Base-by-base conservation (phyloP, 2,113 vertebrate species). In the Dissostichus mawsoni region DNA sequence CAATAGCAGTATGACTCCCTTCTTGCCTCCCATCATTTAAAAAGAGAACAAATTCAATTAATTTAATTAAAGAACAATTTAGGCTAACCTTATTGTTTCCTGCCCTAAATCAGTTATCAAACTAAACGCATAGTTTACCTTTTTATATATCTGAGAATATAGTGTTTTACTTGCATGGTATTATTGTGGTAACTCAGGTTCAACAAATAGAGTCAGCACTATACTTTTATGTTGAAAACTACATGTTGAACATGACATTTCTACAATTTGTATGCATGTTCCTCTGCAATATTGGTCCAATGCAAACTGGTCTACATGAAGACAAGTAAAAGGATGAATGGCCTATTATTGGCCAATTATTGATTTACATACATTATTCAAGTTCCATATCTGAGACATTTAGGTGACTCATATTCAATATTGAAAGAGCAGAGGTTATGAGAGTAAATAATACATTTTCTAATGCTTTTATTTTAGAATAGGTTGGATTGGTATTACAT, bases 1-100 rank as follows among this genome's bases (percentile, higher is more conserved):
- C 90, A 91, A 88, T 84, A 33, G 29, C n/a, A 41, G 12, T 0
- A 2, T 57, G 58, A 73, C 70, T 81, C 52, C 67, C 73, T 78
- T 81, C 63, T 71, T n/a, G 9, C 74, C 57, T 50, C 78, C 67
- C 61, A 71, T 64, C 11, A 44, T 61, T 70, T 52, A 4, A 64
- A 1, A 8, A 18, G n/a, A 20, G 3, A 53, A 50, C 74, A 64
- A 2, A 23, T 23, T 23, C 0, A 6, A 16, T 66, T 11, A 5
- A 78, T 48, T 71, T 8, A 44, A 3, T 16, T 48, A 55, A 33
- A 61, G 11, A 14, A n/a, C 20, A 18, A 63, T 25, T 53, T 7
- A 64, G 3, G 5, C 14, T 33, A 57, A 25, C 59, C 23, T 25
- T 5, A 18, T 2, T 8, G 10, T 10, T 41, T 7, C 36, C 36